Conservation (phyloP, 2,888 invertebrate species). For the Micoletzkya japonica region DNA sequence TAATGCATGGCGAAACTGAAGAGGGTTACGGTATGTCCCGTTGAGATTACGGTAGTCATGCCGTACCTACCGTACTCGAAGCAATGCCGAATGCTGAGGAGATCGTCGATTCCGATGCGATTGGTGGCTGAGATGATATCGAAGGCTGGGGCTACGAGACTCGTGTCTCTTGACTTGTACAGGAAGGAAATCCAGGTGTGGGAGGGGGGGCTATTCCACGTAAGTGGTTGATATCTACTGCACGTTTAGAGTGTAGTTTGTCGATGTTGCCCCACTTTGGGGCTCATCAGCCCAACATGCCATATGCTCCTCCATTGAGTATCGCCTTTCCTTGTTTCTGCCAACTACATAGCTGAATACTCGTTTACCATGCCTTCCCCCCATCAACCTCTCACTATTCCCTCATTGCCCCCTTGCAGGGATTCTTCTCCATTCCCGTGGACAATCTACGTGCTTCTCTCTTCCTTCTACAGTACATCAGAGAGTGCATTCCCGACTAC, state of each 20-base stretch:
- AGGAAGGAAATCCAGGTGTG: constrained; percentile 43
- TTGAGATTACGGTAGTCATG: constrained; percentile 78
- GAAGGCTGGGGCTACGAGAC: constrained; percentile 79
- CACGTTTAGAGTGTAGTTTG: not conserved
- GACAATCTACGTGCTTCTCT: constrained; percentile 95
- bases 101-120: constrained; percentile 83
- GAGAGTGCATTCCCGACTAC: constrained; percentile 88
- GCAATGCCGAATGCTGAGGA: constrained; percentile 93
- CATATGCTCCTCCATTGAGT: too few species aligned
- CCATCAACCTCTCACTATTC: too few species aligned
- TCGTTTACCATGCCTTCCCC: too few species aligned
- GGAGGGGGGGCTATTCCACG: too few species aligned
- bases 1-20: not conserved
- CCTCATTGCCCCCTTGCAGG: constrained; percentile 77
- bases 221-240: not conserved
- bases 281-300: too few species aligned
- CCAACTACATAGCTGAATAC: too few species aligned
- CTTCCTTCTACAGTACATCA: constrained; percentile 78
- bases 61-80: constrained; percentile 91
- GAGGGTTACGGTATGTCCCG: too few species aligned
- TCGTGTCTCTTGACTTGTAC: constrained; percentile 97
- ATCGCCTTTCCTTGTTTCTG: too few species aligned
- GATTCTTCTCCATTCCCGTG: constrained; percentile 96
- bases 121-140: constrained; percentile 94
- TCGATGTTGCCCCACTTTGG: not conserved